Evolutionary conservation across 2,113 vertebrate genomes (phyloP).

Genomic region (Erinaceus europaeus): DNA sequence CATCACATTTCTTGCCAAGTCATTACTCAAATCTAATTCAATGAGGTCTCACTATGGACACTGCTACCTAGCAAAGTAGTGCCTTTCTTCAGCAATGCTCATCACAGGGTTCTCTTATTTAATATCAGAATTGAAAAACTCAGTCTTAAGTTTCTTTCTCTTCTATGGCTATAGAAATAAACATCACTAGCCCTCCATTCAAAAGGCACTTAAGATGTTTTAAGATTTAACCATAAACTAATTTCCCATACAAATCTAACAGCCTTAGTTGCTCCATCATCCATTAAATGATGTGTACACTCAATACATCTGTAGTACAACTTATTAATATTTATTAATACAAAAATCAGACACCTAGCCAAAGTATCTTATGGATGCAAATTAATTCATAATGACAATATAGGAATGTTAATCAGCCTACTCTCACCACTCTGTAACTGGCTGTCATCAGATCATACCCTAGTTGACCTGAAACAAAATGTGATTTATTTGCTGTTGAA

Average conservation of each 20-base stretch:
- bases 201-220: conserved; percentile 7
- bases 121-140: neutral
- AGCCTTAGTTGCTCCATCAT: neutral
- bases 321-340: neutral
- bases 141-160: neutral
- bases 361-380: neutral
- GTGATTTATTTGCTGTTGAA: neutral
- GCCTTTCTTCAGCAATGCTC: neutral
- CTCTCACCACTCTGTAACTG: neutral
- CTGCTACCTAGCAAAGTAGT: neutral
- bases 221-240: neutral
- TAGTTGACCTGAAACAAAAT: neutral
- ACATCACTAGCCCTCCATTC: neutral
- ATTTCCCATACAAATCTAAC: neutral
- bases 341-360: conserved; percentile 2
- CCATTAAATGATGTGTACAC: neutral
- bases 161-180: neutral
- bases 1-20: neutral
- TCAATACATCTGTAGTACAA: neutral
- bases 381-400: neutral
- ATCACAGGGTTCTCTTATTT: neutral
- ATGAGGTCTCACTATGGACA: neutral
- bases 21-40: neutral
- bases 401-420: too few species aligned
- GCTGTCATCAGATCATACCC: neutral